phyloP scores from a whole-genome alignment of 2,888 invertebrate species.

The Conistra vaccinii region DNA sequence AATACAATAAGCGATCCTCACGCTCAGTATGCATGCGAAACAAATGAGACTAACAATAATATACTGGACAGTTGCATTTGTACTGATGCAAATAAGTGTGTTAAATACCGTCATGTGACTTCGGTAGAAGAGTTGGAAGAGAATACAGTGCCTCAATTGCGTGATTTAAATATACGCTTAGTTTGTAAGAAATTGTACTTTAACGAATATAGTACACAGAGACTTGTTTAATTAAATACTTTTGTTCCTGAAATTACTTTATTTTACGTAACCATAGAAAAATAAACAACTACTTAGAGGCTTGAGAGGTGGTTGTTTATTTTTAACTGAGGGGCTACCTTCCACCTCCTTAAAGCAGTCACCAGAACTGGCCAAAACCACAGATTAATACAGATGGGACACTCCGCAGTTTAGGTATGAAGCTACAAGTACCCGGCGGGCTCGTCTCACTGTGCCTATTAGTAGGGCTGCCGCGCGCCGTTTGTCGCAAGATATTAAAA shows the following conservation, averaged over 20 bases:
- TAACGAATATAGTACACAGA: slow-evolving; percentile 66
- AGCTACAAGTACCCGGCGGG: too few species aligned
- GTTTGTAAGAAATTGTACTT: slow-evolving; percentile 91
- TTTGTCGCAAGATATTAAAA: too few species aligned
- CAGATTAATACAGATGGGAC: too few species aligned
- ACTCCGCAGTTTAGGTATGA: too few species aligned
- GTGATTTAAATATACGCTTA: slow-evolving; percentile 93
- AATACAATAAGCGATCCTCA: slow-evolving; percentile 92
- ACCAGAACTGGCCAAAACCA: background rate
- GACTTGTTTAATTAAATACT: slow-evolving; percentile 28
- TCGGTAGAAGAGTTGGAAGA: slow-evolving; percentile 78
- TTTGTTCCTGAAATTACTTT: slow-evolving; percentile 10
- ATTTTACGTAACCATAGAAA: background rate
- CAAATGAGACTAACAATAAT: slow-evolving; percentile 60
- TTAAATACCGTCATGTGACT: slow-evolving; percentile 80
- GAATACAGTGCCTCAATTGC: slow-evolving; percentile 91
- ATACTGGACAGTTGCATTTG: slow-evolving; percentile 85
- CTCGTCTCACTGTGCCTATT: too few species aligned
- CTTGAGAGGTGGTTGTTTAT: background rate
- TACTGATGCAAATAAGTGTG: slow-evolving; percentile 85
- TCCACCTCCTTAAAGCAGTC: background rate
- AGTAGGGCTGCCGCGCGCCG: too few species aligned
- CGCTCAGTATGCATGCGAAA: slow-evolving; percentile 77
- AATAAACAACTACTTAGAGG: background rate
- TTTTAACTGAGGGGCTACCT: background rate